These are phyloP conservation scores for Pitangus sulphuratus DNA, from an alignment of 2,797 vertebrate species.

Conservation along the genomic window DNA sequence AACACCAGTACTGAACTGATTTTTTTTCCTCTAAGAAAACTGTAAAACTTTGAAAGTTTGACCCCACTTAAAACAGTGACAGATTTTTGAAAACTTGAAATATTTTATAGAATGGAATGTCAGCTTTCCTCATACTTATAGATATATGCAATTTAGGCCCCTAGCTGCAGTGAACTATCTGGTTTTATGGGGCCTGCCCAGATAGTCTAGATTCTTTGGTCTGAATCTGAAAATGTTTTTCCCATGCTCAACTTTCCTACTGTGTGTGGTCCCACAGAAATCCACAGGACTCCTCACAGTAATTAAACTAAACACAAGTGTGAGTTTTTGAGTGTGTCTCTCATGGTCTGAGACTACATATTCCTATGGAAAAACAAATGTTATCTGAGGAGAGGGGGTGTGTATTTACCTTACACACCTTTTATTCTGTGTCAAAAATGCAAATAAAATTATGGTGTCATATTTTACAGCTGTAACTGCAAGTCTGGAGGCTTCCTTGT, in stretches of 20 bases:
- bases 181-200: constrained; percentile 7
- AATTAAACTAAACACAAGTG: not conserved
- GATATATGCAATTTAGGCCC: not conserved
- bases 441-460: not conserved
- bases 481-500: not conserved
- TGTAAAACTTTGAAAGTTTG: not conserved
- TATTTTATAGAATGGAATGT: not conserved
- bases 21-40: not conserved
- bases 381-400: not conserved
- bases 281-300: not conserved
- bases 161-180: not conserved
- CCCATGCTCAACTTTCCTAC: not conserved
- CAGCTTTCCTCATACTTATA: not conserved
- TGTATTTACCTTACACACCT: not conserved
- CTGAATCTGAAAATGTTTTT: constrained; percentile 19
- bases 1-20: not conserved
- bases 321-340: not conserved
- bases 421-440: not conserved
- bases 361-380: not conserved
- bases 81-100: not conserved
- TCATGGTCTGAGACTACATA: not conserved
- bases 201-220: constrained; percentile 37
- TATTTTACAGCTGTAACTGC: not conserved
- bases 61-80: not conserved
- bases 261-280: constrained; percentile 52